A percentile compares a stretch with the other conserved stretches of the same genome.
These are phyloP conservation scores for Hirtodrosophila cameraria DNA, from an alignment of 2,888 invertebrate genomes.

Conservation along the genomic window DNA sequence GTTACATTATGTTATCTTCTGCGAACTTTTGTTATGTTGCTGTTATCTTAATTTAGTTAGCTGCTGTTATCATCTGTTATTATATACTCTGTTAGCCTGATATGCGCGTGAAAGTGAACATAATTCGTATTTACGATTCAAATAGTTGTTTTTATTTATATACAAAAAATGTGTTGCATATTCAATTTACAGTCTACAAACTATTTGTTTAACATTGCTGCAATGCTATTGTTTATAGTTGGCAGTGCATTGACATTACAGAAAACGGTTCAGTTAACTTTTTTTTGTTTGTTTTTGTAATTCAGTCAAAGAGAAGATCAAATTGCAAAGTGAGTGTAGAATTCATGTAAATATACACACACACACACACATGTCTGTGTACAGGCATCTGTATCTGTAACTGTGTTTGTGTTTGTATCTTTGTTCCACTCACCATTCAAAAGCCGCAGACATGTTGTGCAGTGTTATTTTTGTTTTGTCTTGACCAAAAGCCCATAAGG, in stretches of 20 bases:
- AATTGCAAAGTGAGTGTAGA: constrained; percentile 36
- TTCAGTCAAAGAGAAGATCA: constrained; percentile 26
- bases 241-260: constrained; percentile 43
- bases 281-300: constrained; percentile 1
- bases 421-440: constrained; percentile 1
- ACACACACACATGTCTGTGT: too few species aligned
- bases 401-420: too few species aligned
- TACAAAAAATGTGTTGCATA: background rate
- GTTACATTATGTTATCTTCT: too few species aligned
- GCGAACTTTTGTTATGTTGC: too few species aligned
- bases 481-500: constrained; percentile 54
- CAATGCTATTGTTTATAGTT: background rate
- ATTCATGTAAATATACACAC: constrained; percentile 31
- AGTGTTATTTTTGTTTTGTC: constrained; percentile 20
- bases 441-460: constrained; percentile 20
- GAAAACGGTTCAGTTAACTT: constrained; percentile 47
- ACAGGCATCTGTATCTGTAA: too few species aligned
- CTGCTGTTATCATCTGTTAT: too few species aligned
- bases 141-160: background rate
- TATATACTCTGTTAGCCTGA: too few species aligned
- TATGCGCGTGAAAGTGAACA: too few species aligned
- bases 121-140: too few species aligned
- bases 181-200: constrained; percentile 13
- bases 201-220: constrained; percentile 5
- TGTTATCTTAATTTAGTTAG: too few species aligned